A percentile compares a stretch with the other conserved stretches of the same genome.
These are phyloP conservation scores for Guaruba guarouba DNA, from an alignment of 2,113 vertebrate genomes.

Conservation along the genomic window DNA sequence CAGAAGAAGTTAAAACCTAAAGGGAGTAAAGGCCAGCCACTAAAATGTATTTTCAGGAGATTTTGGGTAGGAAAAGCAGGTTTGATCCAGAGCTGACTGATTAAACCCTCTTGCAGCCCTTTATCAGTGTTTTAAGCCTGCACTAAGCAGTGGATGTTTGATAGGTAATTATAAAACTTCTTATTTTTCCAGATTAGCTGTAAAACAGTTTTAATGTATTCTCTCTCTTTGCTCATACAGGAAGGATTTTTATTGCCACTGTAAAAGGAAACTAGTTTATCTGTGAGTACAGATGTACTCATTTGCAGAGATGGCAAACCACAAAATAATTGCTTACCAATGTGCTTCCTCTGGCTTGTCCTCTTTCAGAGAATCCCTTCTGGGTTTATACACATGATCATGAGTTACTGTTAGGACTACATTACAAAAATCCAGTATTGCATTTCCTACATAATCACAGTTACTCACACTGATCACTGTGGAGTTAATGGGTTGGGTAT, in stretches of 20 bases:
- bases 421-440: background rate
- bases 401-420: background rate
- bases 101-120: background rate
- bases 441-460: background rate
- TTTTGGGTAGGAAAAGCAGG: background rate
- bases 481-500: background rate
- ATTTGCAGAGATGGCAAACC: slow-evolving; percentile 9
- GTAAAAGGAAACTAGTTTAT: background rate
- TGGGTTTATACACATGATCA: background rate
- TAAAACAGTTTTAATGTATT: slow-evolving; percentile 35
- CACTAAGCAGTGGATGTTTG: background rate
- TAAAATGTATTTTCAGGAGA: background rate
- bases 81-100: background rate
- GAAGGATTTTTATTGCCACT: background rate
- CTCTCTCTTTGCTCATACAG: slow-evolving; percentile 1
- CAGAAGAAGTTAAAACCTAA: background rate
- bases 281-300: slow-evolving; percentile 1
- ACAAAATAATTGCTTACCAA: slow-evolving; percentile 10
- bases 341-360: background rate
- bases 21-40: background rate
- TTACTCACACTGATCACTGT: background rate
- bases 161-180: slow-evolving; percentile 8
- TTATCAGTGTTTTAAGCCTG: slow-evolving; percentile 12
- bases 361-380: background rate
- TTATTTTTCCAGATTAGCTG: slow-evolving; percentile 18